These are phyloP conservation scores for Megastigmus dorsalis DNA, from an alignment of 2,888 invertebrate species.

Conservation along the genomic window DNA sequence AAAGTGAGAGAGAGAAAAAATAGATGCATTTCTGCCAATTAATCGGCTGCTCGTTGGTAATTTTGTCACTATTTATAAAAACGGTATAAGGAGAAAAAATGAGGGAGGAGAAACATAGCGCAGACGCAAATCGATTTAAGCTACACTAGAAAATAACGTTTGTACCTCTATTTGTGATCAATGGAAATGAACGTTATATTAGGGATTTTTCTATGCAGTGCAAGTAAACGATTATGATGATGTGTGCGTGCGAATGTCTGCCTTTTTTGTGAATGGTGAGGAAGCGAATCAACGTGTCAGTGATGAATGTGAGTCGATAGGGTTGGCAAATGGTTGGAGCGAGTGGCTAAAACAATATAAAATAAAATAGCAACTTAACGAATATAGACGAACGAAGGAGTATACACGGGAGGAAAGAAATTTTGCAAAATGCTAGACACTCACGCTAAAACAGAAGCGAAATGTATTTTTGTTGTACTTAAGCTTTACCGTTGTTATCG, in stretches of 20 bases:
- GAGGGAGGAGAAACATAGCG: constrained; percentile 4
- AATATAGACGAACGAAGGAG: background rate
- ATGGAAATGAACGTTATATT: constrained; percentile 31
- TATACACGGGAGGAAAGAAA: constrained; percentile 23
- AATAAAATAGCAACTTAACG: background rate
- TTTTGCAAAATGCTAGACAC: constrained; percentile 52
- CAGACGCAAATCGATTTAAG: constrained; percentile 56
- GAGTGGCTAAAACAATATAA: constrained; percentile 13
- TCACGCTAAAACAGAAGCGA: constrained; percentile 55
- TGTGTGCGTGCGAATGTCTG: constrained; percentile 39
- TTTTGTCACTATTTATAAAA: constrained; percentile 44
- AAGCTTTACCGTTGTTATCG: constrained; percentile 59
- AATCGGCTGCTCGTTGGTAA: constrained; percentile 28
- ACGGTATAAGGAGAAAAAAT: too few relatives aligned
- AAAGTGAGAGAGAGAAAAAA: constrained; percentile 34
- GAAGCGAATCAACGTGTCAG: constrained; percentile 29
- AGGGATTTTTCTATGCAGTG: constrained; percentile 44
- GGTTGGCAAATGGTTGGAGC: constrained; percentile 24
- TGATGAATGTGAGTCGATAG: constrained; percentile 22
- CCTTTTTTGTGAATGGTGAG: constrained; percentile 36
- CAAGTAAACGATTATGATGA: constrained; percentile 20
- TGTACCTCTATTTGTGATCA: constrained; percentile 60
- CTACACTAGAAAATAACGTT: constrained; percentile 61
- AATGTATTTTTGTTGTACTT: constrained; percentile 66
- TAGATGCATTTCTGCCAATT: constrained; percentile 35